Conservation (phyloP, 2,797 vertebrate species). For the Diplodus puntazzo region DNA sequence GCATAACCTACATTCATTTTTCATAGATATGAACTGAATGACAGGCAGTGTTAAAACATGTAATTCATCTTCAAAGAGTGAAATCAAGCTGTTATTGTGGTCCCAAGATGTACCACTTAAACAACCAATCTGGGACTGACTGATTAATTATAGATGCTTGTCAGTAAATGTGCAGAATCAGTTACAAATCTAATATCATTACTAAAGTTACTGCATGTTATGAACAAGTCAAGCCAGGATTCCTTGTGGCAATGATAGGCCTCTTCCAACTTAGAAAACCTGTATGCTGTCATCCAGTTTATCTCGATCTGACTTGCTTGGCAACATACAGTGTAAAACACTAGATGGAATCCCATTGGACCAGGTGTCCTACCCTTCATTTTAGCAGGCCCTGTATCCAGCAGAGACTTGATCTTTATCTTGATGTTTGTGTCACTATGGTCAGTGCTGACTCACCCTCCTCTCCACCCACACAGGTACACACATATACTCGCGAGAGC, state of each 20-base stretch:
- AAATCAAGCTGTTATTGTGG: background rate
- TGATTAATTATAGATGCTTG: too few species aligned
- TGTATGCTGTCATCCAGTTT: too few species aligned
- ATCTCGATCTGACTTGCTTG: background rate
- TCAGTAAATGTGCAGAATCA: too few species aligned
- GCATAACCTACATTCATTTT: background rate
- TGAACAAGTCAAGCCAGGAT: too few species aligned
- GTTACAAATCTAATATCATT: background rate
- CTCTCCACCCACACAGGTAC: background rate
- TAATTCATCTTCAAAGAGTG: background rate
- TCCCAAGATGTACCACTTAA: too few species aligned
- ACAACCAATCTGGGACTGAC: too few species aligned
- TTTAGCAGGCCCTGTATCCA: background rate
- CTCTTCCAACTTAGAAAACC: too few species aligned
- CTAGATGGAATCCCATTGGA: background rate
- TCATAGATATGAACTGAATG: background rate
- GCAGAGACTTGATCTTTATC: conserved; percentile 28
- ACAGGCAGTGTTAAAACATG: background rate
- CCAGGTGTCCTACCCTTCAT: background rate
- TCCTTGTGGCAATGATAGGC: too few species aligned
- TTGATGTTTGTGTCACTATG: background rate
- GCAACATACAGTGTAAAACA: conserved; percentile 11
- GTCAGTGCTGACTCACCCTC: background rate
- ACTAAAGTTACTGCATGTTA: too few species aligned
- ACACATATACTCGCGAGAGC: background rate